These are phyloP conservation scores for Caenorhabditis doughertyi DNA, from an alignment of 2,888 invertebrate genomes.

Conservation along the genomic window DNA sequence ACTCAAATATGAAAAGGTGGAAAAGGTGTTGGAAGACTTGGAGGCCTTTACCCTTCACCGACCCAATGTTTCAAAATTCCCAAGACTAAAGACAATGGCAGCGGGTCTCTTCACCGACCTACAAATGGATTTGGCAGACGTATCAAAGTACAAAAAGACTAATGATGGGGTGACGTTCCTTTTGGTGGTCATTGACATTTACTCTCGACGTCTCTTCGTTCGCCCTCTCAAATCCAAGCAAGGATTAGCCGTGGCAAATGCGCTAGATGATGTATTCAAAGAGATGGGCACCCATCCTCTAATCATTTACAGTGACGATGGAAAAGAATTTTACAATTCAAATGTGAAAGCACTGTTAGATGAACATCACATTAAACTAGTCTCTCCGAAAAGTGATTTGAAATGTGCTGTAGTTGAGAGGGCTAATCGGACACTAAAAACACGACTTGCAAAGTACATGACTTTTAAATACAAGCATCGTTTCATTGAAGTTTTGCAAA, in stretches of 20 bases:
- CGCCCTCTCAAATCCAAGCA: neutral
- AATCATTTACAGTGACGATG: constrained; percentile 8
- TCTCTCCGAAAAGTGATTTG: constrained; percentile 19
- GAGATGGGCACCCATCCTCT: neutral
- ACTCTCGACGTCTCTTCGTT: constrained; percentile 10
- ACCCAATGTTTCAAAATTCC: neutral
- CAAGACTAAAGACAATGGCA: neutral
- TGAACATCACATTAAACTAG: neutral
- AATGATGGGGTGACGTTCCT: constrained; percentile 3
- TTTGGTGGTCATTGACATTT: constrained; percentile 11
- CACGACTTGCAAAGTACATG: constrained; percentile 32
- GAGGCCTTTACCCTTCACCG: constrained; percentile 6
- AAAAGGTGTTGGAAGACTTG: constrained; percentile 5
- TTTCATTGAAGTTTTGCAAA: constrained; percentile 6
- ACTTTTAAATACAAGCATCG: neutral
- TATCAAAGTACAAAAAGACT: neutral
- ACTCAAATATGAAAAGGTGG: neutral
- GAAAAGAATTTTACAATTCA: constrained; percentile 28
- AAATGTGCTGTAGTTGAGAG: constrained; percentile 16
- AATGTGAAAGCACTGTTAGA: neutral
- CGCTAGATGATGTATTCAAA: neutral
- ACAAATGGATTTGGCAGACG: constrained; percentile 17
- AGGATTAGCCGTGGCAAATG: neutral
- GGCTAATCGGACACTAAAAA: constrained; percentile 15
- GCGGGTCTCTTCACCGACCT: neutral